Conservation (phyloP, 2,113 vertebrate genomes). For the Ceyx melanurus region DNA sequence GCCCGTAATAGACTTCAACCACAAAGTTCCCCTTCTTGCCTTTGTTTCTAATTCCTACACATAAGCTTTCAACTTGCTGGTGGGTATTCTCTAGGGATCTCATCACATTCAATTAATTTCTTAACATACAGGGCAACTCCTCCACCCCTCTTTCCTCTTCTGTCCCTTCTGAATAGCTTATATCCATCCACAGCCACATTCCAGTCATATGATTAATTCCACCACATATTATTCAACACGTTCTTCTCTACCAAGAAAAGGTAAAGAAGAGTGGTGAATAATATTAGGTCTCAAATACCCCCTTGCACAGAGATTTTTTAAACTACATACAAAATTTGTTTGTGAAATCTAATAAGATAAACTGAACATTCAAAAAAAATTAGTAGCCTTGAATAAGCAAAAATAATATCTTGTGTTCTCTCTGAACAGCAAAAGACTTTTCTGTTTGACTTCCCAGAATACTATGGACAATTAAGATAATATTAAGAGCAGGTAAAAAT, state of each 20-base stretch:
- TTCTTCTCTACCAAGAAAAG: background rate
- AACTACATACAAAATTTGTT: background rate
- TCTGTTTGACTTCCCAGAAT: background rate
- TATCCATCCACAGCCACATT: too few relatives aligned
- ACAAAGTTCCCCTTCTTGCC: too few relatives aligned
- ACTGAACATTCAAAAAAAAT: background rate
- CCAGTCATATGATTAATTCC: too few relatives aligned
- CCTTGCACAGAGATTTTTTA: background rate
- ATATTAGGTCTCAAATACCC: background rate
- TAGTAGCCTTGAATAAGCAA: background rate
- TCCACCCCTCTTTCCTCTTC: too few relatives aligned
- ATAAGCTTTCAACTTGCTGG: too few relatives aligned
- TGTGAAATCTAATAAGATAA: background rate
- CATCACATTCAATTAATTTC: too few relatives aligned
- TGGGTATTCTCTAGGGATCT: too few relatives aligned
- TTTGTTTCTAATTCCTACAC: too few relatives aligned
- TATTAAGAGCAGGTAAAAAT: background rate
- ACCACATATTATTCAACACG: too few relatives aligned
- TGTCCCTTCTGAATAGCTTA: too few relatives aligned
- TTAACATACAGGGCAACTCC: too few relatives aligned
- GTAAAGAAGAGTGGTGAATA: background rate
- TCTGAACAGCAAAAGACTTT: background rate
- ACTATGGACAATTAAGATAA: background rate
- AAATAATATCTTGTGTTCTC: background rate
- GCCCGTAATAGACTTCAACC: too few relatives aligned